phyloP scores from a whole-genome alignment of 1,140 invertebrate genomes.

The Drosophila punjabiensis region DNA sequence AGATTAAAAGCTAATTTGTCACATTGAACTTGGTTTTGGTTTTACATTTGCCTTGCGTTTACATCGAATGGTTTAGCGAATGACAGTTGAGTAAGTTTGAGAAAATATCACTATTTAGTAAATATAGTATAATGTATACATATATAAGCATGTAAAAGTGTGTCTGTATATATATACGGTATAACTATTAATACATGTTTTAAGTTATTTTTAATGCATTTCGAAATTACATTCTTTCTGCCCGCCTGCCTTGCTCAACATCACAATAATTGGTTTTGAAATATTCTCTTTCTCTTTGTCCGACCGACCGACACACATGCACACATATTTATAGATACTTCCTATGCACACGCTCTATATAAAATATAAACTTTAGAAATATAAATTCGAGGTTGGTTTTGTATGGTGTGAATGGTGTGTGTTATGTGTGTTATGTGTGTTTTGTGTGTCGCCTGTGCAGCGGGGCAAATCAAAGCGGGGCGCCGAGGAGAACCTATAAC shows the following conservation, averaged over 20 bases:
- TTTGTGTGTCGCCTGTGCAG: constrained; percentile 30
- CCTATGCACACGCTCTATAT: constrained; percentile 57
- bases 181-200: constrained; percentile 74
- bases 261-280: constrained; percentile 64
- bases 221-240: constrained; percentile 60
- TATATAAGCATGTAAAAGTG: constrained; percentile 49
- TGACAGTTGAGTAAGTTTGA: constrained; percentile 67
- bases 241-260: constrained; percentile 44
- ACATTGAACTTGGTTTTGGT: constrained; percentile 69
- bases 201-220: constrained; percentile 75
- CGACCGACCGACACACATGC: constrained; percentile 51
- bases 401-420: constrained; percentile 31
- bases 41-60: constrained; percentile 57
- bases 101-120: constrained; percentile 72
- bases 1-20: constrained; percentile 78
- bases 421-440: constrained; percentile 28
- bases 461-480: constrained; percentile 42
- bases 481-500: constrained; percentile 38
- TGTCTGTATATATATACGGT: constrained; percentile 47
- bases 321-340: constrained; percentile 62
- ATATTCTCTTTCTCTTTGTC: constrained; percentile 36
- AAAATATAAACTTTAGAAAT: constrained; percentile 70
- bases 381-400: constrained; percentile 79
- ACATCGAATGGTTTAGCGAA: constrained; percentile 67
- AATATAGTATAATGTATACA: constrained; percentile 46